Percentiles rank a stretch among this genome's conserved stretches.
These are phyloP conservation scores for Nothoprocta pentlandii DNA, from an alignment of 2,113 vertebrate genomes.

Conservation along the genomic window DNA sequence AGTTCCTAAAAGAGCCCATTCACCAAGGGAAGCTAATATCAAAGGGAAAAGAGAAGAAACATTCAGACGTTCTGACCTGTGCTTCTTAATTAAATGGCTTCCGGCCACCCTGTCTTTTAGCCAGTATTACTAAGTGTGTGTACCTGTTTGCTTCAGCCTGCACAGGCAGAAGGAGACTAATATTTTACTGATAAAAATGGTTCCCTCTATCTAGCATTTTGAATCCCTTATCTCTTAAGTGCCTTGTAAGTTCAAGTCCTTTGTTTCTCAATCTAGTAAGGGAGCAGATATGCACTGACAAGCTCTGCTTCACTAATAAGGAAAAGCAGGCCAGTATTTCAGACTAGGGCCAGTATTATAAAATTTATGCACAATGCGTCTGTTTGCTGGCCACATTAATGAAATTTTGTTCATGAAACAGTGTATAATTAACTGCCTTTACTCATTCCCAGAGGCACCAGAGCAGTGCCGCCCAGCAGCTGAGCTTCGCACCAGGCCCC, in stretches of 20 bases:
- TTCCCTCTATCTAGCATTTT: not conserved
- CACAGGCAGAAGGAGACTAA: not conserved
- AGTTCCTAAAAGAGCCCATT: slow-evolving; percentile 1
- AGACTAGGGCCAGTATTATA: not conserved
- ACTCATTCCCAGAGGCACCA: not conserved
- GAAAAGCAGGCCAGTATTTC: not conserved
- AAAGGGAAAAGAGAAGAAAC: not conserved
- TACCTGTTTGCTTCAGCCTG: not conserved
- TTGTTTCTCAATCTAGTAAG: not conserved
- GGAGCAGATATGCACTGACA: not conserved
- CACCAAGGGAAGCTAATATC: not conserved
- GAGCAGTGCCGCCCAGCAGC: not conserved
- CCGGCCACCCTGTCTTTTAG: not conserved
- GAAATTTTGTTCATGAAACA: not conserved
- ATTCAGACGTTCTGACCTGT: not conserved
- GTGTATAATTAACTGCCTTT: not conserved
- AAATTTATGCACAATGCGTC: not conserved
- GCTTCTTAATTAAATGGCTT: not conserved
- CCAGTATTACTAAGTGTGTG: not conserved
- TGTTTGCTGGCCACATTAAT: not conserved
- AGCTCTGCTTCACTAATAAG: not conserved
- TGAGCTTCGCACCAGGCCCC: not conserved
- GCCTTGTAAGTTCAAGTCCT: not conserved
- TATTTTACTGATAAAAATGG: not conserved
- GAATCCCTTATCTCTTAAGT: not conserved